phyloP scores from a whole-genome alignment of 2,888 invertebrate genomes.

The Leptinotarsa haldemani region DNA sequence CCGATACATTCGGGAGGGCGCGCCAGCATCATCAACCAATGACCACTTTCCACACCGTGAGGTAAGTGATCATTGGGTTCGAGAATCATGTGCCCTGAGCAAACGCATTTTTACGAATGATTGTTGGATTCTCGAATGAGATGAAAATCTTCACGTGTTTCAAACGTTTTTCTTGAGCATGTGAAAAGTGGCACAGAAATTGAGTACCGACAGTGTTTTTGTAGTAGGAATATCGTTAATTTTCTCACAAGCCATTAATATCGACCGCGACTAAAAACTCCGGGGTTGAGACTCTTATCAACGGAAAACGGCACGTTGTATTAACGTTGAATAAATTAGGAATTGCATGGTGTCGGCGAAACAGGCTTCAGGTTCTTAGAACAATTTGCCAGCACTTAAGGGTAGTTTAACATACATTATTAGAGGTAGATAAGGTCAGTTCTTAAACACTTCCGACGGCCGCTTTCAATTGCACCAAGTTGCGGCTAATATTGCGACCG shows the following conservation, averaged over 20 bases:
- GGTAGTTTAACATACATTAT: slow-evolving; percentile 67
- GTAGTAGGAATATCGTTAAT: too few relatives aligned
- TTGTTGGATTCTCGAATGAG: too few relatives aligned
- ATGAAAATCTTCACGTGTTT: too few relatives aligned
- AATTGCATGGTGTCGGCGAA: slow-evolving; percentile 57
- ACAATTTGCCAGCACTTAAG: slow-evolving; percentile 66
- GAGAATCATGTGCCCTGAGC: too few relatives aligned
- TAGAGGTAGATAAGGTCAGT: slow-evolving; percentile 63
- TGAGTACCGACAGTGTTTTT: too few relatives aligned
- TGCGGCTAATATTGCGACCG: slow-evolving; percentile 47
- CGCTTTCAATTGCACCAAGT: slow-evolving; percentile 63
- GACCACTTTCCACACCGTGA: too few relatives aligned
- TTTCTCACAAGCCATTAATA: not conserved
- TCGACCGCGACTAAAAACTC: slow-evolving; percentile 18
- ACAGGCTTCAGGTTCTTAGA: slow-evolving; percentile 56
- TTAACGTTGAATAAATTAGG: slow-evolving; percentile 49
- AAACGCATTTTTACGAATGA: too few relatives aligned
- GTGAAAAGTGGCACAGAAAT: too few relatives aligned
- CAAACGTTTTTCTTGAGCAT: too few relatives aligned
- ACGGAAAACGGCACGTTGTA: slow-evolving; percentile 40
- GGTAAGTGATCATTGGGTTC: too few relatives aligned
- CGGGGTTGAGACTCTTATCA: slow-evolving; percentile 36
- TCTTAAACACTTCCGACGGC: slow-evolving; percentile 66
- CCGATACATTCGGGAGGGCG: too few relatives aligned
- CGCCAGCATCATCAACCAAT: too few relatives aligned